phyloP scores from a whole-genome alignment of 2,113 vertebrate genomes.

The Rhynchopsitta pachyrhyncha region DNA sequence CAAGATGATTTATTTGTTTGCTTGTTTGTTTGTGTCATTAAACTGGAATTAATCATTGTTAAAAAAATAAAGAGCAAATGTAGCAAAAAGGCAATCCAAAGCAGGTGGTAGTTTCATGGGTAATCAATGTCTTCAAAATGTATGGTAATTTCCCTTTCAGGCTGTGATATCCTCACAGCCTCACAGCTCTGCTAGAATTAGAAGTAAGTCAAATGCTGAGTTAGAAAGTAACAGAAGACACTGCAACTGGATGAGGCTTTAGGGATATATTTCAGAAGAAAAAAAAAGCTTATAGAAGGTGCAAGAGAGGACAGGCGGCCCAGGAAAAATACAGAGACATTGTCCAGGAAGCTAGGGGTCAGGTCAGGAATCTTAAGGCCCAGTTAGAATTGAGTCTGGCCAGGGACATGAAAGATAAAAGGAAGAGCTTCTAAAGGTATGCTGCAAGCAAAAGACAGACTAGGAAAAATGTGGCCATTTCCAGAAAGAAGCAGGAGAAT shows the following conservation, averaged over 20 bases:
- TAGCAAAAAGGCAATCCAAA: slow-evolving; percentile 5
- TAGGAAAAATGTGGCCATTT: neutral
- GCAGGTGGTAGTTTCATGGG: neutral
- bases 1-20: slow-evolving; percentile 53
- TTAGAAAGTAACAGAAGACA: neutral
- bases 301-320: neutral
- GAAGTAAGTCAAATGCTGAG: neutral
- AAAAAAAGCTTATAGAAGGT: neutral
- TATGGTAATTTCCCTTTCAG: neutral
- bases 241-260: neutral
- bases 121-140: slow-evolving; percentile 20
- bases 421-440: neutral
- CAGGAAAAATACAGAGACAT: neutral
- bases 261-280: neutral
- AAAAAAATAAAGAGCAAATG: slow-evolving; percentile 25
- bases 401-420: neutral
- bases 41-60: slow-evolving; percentile 35
- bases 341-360: neutral
- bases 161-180: neutral
- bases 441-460: neutral
- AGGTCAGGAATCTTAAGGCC: too few species aligned
- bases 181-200: neutral
- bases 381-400: neutral
- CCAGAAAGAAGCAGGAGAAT: neutral
- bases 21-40: slow-evolving; percentile 39